phyloP scores from a whole-genome alignment of 2,888 invertebrate species.

The Noctuana brunneofusca region DNA sequence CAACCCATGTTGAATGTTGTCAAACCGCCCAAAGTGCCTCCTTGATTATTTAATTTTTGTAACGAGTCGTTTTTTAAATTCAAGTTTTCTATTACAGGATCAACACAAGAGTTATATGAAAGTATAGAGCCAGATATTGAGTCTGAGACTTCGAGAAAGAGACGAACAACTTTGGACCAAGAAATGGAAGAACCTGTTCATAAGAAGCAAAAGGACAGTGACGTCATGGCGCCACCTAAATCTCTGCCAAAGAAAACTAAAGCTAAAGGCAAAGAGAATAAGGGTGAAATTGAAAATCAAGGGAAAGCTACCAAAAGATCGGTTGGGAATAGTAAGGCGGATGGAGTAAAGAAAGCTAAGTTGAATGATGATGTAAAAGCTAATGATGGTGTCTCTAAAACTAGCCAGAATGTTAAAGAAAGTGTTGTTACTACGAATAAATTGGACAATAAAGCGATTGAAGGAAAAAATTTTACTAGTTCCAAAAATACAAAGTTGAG shows the following conservation, averaged over 20 bases:
- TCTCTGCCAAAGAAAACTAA: conserved; percentile 57
- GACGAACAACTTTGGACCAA: conserved; percentile 43
- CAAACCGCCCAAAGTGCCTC: no score
- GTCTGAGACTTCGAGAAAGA: conserved; percentile 43
- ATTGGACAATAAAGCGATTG: neutral
- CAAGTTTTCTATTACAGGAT: conserved; percentile 22
- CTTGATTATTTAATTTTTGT: no score
- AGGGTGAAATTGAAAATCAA: neutral
- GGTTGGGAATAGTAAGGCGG: neutral
- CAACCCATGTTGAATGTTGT: no score
- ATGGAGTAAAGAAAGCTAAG: conserved; percentile 21
- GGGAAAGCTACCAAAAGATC: conserved; percentile 18
- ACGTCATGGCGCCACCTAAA: conserved; percentile 70
- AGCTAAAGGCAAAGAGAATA: conserved; percentile 26
- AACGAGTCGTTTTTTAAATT: no score
- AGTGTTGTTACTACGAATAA: neutral
- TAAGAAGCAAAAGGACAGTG: conserved; percentile 42
- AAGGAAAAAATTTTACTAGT: neutral
- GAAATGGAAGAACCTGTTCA: conserved; percentile 42
- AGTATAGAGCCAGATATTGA: conserved; percentile 53
- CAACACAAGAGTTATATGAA: conserved; percentile 42
- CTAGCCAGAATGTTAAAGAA: neutral
- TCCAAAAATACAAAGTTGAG: neutral
- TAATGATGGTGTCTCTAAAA: neutral
- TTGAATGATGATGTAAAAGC: neutral